Percentiles rank a stretch among this genome's conserved stretches.
Evolutionary conservation across 1,140 invertebrate species (phyloP).

Genomic region (Caenorhabditis inopinata): DNA sequence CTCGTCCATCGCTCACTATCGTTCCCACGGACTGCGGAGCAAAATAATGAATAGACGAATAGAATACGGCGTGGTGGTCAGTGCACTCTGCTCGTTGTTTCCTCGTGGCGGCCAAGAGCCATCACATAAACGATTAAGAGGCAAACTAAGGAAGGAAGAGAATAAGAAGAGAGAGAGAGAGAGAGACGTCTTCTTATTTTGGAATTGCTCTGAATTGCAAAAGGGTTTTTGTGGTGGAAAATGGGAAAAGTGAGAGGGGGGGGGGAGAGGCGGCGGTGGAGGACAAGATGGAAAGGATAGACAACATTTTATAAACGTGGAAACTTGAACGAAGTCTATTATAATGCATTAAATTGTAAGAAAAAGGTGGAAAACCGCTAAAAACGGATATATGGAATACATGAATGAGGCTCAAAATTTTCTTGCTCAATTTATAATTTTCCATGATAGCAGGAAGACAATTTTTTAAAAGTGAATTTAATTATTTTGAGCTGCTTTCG

Average conservation of each 20-base stretch:
- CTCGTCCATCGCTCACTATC: not conserved
- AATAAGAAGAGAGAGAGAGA: not conserved
- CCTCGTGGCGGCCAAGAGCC: not conserved
- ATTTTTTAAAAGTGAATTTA: too few species aligned
- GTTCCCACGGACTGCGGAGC: not conserved
- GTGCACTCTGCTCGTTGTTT: not conserved
- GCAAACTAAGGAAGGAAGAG: not conserved
- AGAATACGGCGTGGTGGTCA: not conserved
- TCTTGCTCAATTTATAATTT: too few species aligned
- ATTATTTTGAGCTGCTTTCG: too few species aligned
- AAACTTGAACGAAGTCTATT: too few species aligned
- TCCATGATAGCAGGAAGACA: too few species aligned
- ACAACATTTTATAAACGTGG: too few species aligned
- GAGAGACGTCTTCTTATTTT: not conserved
- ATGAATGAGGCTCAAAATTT: too few species aligned
- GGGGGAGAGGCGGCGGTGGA: too few species aligned
- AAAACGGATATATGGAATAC: too few species aligned
- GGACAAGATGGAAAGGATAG: too few species aligned
- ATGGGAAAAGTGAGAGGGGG: not conserved
- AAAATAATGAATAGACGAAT: conserved; percentile 26
- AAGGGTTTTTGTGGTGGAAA: not conserved
- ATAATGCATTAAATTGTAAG: too few species aligned
- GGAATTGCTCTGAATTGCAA: conserved; percentile 24
- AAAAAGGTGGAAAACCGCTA: too few species aligned
- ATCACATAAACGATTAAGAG: conserved; percentile 34